Evolutionary conservation across 2,113 vertebrate species (phyloP).

Genomic region (Coptodon bakossiorum): DNA sequence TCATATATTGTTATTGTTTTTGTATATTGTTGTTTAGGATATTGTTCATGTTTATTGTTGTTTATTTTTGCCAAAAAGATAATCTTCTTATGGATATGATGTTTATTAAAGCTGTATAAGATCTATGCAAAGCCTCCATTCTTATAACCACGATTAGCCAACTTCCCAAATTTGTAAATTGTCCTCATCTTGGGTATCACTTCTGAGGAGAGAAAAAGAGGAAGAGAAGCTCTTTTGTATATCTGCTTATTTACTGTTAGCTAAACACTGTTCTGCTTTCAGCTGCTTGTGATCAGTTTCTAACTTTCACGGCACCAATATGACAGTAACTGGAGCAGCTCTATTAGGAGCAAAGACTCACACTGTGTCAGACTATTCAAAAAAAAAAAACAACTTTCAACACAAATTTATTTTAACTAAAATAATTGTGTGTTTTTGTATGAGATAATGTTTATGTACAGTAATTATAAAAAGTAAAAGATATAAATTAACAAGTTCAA

Average conservation of each 20-base stretch:
- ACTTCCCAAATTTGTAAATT: background rate
- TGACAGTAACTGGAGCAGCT: background rate
- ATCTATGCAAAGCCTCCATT: too few relatives aligned
- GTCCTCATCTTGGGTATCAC: background rate
- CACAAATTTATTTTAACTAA: background rate
- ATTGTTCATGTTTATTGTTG: too few relatives aligned
- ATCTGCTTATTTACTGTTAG: background rate
- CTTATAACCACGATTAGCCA: too few relatives aligned
- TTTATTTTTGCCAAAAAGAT: too few relatives aligned
- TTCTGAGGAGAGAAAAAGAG: background rate
- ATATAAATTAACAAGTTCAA: background rate
- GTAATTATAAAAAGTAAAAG: background rate
- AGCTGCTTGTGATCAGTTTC: background rate
- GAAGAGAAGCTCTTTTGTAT: background rate
- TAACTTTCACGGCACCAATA: background rate
- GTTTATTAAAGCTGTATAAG: too few relatives aligned
- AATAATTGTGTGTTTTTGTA: background rate
- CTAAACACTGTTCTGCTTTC: background rate
- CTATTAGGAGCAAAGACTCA: accelerated
- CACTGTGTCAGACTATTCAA: background rate
- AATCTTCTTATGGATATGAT: too few relatives aligned
- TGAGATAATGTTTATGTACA: background rate
- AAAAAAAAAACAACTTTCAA: background rate
- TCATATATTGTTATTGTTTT: too few relatives aligned
- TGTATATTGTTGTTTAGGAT: too few relatives aligned